These are phyloP conservation scores for Molanna angustata DNA, from an alignment of 2,888 invertebrate genomes.

Conservation along the genomic window DNA sequence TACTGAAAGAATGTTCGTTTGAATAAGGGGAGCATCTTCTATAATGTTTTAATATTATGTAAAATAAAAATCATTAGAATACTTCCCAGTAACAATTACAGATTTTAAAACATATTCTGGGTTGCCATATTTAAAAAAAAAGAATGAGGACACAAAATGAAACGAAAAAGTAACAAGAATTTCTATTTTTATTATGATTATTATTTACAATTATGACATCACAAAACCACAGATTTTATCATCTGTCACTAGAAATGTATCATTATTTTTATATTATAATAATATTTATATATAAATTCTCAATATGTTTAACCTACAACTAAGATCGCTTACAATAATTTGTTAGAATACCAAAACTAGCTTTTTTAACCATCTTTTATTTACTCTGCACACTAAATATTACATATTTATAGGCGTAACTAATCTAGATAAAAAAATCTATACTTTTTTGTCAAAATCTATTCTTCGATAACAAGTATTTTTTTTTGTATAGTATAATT, in stretches of 20 bases:
- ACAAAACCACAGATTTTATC: neutral
- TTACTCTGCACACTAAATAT: conserved; percentile 21
- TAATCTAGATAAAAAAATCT: conserved; percentile 29
- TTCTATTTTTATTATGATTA: conserved; percentile 22
- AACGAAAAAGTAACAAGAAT: no score
- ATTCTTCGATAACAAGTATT: conserved; percentile 13
- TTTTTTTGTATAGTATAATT: neutral
- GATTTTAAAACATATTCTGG: conserved; percentile 17
- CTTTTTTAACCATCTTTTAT: conserved; percentile 16
- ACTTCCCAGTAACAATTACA: conserved; percentile 5
- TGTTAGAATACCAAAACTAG: conserved; percentile 25
- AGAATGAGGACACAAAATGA: no score
- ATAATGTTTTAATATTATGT: no score
- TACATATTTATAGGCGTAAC: conserved; percentile 16
- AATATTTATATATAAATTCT: conserved; percentile 17
- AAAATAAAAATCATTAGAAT: no score
- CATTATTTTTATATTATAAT: conserved; percentile 1
- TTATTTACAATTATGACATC: conserved; percentile 17
- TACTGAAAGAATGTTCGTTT: no score
- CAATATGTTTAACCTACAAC: conserved; percentile 13
- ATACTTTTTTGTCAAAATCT: conserved; percentile 20
- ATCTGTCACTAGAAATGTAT: conserved; percentile 1
- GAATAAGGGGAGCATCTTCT: no score
- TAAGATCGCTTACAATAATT: conserved; percentile 18
- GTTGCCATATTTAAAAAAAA: no score